Conservation (phyloP, 2,888 invertebrate species). For the Drosophila infuscata region DNA sequence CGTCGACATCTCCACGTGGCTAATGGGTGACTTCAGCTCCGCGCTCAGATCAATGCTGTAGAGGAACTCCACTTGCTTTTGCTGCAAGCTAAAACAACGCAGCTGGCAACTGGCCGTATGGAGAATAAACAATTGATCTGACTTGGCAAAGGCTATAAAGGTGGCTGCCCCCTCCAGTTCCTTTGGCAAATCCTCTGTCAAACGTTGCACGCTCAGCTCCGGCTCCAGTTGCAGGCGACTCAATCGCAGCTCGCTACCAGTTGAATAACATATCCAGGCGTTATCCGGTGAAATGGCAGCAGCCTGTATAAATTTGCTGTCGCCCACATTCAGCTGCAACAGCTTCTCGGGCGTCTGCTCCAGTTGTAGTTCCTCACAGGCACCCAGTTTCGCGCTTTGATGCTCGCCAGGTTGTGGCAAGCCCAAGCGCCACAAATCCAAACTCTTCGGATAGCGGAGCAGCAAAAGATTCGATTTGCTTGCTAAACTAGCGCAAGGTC, state of each 20-base stretch:
- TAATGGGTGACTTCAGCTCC: constrained; percentile 86
- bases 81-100: constrained; percentile 83
- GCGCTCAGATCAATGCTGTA: constrained; percentile 83
- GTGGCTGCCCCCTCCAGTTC: constrained; percentile 82
- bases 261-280: constrained; percentile 91
- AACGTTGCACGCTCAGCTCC: constrained; percentile 63
- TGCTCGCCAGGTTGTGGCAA: neutral
- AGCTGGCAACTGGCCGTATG: constrained; percentile 83
- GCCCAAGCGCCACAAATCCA: constrained; percentile 89
- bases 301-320: constrained; percentile 89
- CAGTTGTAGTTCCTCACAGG: constrained; percentile 37
- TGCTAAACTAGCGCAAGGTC: constrained; percentile 87
- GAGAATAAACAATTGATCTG: constrained; percentile 85
- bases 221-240: constrained; percentile 77
- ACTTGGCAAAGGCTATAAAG: constrained; percentile 84
- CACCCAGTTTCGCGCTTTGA: neutral
- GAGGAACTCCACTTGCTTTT: constrained; percentile 75
- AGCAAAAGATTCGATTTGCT: constrained; percentile 87
- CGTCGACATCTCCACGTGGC: constrained; percentile 86
- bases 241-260: constrained; percentile 88
- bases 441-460: constrained; percentile 87
- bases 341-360: constrained; percentile 88
- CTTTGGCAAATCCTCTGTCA: constrained; percentile 82
- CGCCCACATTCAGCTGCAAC: constrained; percentile 88
- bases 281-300: constrained; percentile 90